Conservation (phyloP, 1,140 invertebrate genomes). For the Euschistus heros region DNA sequence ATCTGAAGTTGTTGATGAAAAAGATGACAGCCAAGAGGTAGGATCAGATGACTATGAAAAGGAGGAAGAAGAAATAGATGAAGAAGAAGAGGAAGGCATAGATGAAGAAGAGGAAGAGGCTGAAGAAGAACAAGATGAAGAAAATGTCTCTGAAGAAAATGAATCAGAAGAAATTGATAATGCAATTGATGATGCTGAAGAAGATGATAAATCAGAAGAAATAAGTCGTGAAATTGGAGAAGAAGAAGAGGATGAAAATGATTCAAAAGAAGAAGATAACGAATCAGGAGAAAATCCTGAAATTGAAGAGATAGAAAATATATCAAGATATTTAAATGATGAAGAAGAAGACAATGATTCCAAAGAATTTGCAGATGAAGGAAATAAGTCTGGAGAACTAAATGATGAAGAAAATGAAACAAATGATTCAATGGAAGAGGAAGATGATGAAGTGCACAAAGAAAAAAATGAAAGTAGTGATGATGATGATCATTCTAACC, state of each 20-base stretch:
- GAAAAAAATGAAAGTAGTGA: conserved; percentile 10
- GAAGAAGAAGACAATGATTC: conserved; percentile 29
- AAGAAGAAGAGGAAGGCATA: conserved; percentile 31
- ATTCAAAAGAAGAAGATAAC: conserved; percentile 17
- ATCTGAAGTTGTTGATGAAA: conserved; percentile 31
- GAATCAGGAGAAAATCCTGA: conserved; percentile 16
- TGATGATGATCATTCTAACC: conserved; percentile 1
- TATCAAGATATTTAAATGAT: conserved; percentile 29
- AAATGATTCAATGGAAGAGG: conserved; percentile 26
- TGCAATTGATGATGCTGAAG: conserved; percentile 14
- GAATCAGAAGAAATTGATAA: conserved; percentile 26
- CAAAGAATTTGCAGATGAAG: conserved; percentile 30
- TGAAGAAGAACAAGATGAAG: conserved; percentile 31
- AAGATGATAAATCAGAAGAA: conserved; percentile 16
- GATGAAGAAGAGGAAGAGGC: conserved; percentile 30
- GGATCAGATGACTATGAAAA: conserved; percentile 28
- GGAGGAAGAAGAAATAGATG: conserved; percentile 32
- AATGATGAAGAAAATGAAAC: conserved; percentile 30
- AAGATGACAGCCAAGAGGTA: conserved; percentile 31
- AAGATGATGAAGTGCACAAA: conserved; percentile 21
- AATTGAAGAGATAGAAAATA: conserved; percentile 11
- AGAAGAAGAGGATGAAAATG: conserved; percentile 21
- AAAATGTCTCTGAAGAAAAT: conserved; percentile 30
- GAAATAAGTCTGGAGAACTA: conserved; percentile 30
- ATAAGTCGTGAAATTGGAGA: conserved; percentile 18